phyloP scores from a whole-genome alignment of 2,888 invertebrate species.

The Heliconius charithonia region DNA sequence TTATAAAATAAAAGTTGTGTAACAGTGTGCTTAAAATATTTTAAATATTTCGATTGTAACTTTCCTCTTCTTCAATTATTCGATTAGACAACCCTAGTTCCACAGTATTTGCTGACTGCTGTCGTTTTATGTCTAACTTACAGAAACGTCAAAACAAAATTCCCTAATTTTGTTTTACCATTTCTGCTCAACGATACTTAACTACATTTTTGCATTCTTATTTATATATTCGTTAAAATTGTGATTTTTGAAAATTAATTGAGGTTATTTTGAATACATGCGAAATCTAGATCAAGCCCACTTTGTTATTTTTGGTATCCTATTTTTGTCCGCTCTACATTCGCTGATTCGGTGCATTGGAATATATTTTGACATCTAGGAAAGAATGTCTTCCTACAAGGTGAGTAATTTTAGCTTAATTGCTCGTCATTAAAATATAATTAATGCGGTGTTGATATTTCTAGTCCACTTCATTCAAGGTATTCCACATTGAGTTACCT shows the following conservation, averaged over 20 bases:
- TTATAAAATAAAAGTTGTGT: neutral
- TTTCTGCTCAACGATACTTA: slow-evolving; percentile 56
- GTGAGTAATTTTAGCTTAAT: slow-evolving; percentile 58
- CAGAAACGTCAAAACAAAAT: slow-evolving; percentile 76
- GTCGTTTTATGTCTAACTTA: slow-evolving; percentile 16
- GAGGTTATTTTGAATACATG: slow-evolving; percentile 29
- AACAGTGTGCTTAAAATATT: neutral
- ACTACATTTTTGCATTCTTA: slow-evolving; percentile 48
- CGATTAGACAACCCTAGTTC: neutral
- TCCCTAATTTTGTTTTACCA: slow-evolving; percentile 65
- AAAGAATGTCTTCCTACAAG: slow-evolving; percentile 76
- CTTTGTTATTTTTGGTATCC: slow-evolving; percentile 77
- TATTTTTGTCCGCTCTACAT: slow-evolving; percentile 82
- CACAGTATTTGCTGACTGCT: slow-evolving; percentile 1
- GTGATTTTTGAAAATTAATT: slow-evolving; percentile 2
- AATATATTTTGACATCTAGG: slow-evolving; percentile 79
- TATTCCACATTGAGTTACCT: slow-evolving; percentile 32
- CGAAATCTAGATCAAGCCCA: slow-evolving; percentile 44
- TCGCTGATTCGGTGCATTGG: slow-evolving; percentile 67
- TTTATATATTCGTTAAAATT: slow-evolving; percentile 30
- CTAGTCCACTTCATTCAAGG: slow-evolving; percentile 30
- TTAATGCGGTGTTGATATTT: slow-evolving; percentile 39
- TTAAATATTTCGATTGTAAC: neutral
- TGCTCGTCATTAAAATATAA: slow-evolving; percentile 42
- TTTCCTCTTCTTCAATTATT: neutral